Base-by-base conservation (phyloP, 1,140 invertebrate species). In the Lycorma delicatula region DNA sequence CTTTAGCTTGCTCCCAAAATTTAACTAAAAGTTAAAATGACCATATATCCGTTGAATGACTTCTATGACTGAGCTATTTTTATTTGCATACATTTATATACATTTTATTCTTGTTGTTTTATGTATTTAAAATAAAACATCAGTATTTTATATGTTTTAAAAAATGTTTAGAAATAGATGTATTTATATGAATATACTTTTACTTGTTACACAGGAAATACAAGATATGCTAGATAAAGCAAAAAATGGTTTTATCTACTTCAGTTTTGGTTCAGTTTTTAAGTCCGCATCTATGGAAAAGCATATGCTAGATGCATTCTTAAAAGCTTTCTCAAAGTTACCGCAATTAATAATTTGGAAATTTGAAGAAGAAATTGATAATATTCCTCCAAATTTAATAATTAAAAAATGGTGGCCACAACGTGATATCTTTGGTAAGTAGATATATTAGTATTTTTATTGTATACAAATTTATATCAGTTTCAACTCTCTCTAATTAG, bases 321-420 rank as follows among this genome's bases (percentile, higher is more conserved):
- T 75, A 0, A 70, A 74, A 44, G 71, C 69, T 13, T 78, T 80
- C 57, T 56, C 69, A n/a, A 73, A 75, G 60, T 59, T 81, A 13
- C 73, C 76, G 23, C 74, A 73, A 55, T 72, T 73, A 52, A 72
- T 82, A 9, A 62, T 83, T n/a, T 82, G 79, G 77, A 82, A 80
- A 66, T 80, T 75, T 60, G 76, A 75, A 49, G 72, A 76, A 23
- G 71, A 73, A 2, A 69, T 70, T 3, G 66, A 74, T 26, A 64
- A 72, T 16, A 70, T 74, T 23, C 72, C 78, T 9, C 63, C 70
- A 1, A 80, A 81, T 65, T 72, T 81, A 6, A 66, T 66, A 38
- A 47, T 72, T 4, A 50, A 62, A 9, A 67, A 71, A 59, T 75
- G 73, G 72, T 60, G 74, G 3, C 71, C 73, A 0, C 73, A 75